Conservation (phyloP, 2,113 vertebrate species). For the Gila orcuttii region DNA sequence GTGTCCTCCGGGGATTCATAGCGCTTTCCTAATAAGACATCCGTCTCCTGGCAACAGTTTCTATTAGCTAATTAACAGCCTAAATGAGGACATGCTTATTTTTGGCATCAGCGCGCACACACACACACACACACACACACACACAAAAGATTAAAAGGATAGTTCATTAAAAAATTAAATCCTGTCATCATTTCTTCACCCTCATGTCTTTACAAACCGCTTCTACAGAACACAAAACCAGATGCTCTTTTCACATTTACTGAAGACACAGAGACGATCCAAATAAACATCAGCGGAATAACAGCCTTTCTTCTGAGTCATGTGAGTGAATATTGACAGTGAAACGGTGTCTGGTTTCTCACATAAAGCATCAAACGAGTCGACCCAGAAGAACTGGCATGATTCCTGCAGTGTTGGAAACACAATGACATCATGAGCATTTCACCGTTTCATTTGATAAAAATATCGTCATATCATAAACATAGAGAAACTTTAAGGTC, state of each 20-base stretch:
- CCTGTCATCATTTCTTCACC: not conserved
- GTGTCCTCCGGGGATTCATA: constrained; percentile 52
- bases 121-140: constrained; percentile 10
- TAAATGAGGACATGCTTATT: constrained; percentile 55
- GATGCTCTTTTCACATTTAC: not conserved
- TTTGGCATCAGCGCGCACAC: constrained; percentile 46
- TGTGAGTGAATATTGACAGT: not conserved
- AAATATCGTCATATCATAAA: no score
- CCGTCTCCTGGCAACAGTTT: constrained; percentile 55
- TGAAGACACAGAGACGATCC: not conserved
- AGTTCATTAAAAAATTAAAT: not conserved
- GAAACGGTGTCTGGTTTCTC: not conserved
- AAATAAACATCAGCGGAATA: not conserved
- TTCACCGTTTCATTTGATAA: no score
- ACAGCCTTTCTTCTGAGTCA: not conserved
- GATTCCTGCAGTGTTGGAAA: no score
- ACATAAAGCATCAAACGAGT: not conserved
- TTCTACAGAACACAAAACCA: not conserved
- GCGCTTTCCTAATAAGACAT: constrained; percentile 52
- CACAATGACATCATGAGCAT: no score
- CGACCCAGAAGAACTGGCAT: not conserved
- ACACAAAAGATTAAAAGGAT: constrained; percentile 8
- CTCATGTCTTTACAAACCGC: not conserved
- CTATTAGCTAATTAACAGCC: constrained; percentile 63
- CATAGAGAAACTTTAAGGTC: not conserved